phyloP scores from a whole-genome alignment of 1,140 invertebrate species.

The Dryas iulia region DNA sequence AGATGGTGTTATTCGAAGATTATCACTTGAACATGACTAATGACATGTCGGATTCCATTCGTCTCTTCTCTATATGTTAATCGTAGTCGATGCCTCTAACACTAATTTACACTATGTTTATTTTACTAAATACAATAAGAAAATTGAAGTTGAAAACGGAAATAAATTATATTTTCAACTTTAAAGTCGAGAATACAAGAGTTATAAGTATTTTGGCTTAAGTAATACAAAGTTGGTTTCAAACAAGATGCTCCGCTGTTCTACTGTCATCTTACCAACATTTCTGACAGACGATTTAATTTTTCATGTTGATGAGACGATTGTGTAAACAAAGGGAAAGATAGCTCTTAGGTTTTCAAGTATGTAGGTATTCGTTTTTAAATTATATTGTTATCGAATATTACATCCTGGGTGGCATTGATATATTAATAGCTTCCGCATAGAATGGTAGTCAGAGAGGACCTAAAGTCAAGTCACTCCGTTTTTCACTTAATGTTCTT shows the following conservation, averaged over 20 bases:
- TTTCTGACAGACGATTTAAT: conserved; percentile 66
- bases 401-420: neutral
- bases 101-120: conserved; percentile 76
- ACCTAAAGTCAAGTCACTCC: no score
- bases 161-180: conserved; percentile 14
- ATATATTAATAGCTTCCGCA: neutral
- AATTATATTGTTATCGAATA: neutral
- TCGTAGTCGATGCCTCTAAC: conserved; percentile 61
- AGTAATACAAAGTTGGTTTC: conserved; percentile 27
- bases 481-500: no score
- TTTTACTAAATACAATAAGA: conserved; percentile 55
- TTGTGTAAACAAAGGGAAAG: conserved; percentile 55
- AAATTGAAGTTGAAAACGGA: conserved; percentile 19
- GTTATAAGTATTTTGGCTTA: neutral
- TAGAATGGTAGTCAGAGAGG: no score
- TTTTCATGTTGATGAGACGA: conserved; percentile 65
- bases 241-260: conserved; percentile 50
- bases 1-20: conserved; percentile 71
- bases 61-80: conserved; percentile 68
- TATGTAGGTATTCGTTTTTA: conserved; percentile 1
- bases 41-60: conserved; percentile 56
- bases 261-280: conserved; percentile 62
- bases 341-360: conserved; percentile 19
- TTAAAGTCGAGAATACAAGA: conserved; percentile 20
- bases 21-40: conserved; percentile 75